phyloP scores from a whole-genome alignment of 2,797 vertebrate species.

The Spheniscus humboldti region DNA sequence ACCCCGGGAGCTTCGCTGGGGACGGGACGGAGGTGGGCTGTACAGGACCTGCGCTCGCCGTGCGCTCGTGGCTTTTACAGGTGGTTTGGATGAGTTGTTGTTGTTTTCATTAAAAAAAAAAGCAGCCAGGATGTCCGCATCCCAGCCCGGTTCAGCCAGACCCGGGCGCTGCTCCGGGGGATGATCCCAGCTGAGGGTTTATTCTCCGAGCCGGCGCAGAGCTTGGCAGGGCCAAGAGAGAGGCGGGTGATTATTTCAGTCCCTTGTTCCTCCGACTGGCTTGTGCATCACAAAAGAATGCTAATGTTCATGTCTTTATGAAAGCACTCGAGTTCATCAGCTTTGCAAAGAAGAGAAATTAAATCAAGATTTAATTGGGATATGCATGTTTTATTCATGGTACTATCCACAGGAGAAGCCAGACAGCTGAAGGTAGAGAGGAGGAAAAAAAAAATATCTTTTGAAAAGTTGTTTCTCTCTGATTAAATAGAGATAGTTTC shows the following conservation, averaged over 20 bases:
- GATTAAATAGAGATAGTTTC: slow-evolving; percentile 81
- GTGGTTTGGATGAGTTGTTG: background rate
- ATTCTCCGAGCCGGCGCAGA: background rate
- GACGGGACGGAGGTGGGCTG: fast-evolving
- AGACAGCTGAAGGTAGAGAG: slow-evolving; percentile 78
- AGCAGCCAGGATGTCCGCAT: fast-evolving
- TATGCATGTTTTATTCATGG: slow-evolving; percentile 86
- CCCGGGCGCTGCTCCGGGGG: background rate
- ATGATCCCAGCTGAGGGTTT: background rate
- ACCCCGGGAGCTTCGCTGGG: background rate
- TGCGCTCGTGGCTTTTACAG: too few relatives aligned
- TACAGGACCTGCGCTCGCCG: fast-evolving
- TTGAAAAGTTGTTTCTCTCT: slow-evolving; percentile 83
- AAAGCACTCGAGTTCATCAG: slow-evolving; percentile 87
- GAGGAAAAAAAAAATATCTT: slow-evolving; percentile 50
- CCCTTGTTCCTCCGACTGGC: slow-evolving; percentile 75
- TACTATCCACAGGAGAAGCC: slow-evolving; percentile 82
- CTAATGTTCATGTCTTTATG: slow-evolving; percentile 80
- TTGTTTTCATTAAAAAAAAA: fast-evolving
- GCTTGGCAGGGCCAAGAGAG: slow-evolving; percentile 61
- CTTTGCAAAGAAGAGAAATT: slow-evolving; percentile 86
- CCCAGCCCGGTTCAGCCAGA: fast-evolving
- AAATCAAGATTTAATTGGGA: slow-evolving; percentile 88
- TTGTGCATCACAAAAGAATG: slow-evolving; percentile 84
- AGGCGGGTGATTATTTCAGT: slow-evolving; percentile 71